phyloP scores from a whole-genome alignment of 2,888 invertebrate species.

The Graphium colonna region DNA sequence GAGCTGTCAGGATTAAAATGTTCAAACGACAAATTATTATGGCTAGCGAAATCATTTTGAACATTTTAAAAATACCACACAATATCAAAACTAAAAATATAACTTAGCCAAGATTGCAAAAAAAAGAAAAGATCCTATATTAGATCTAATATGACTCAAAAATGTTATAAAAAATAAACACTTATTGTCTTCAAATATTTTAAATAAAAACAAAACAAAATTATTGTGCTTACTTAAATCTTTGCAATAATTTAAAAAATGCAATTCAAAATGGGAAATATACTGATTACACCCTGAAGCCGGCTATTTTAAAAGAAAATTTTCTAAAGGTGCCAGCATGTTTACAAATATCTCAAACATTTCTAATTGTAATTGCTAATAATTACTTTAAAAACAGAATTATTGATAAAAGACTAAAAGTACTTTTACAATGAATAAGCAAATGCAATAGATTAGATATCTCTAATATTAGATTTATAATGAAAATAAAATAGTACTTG shows the following conservation, averaged over 20 bases:
- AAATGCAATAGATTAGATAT: background rate
- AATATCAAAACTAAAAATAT: background rate
- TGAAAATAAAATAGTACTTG: background rate
- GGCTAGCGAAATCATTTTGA: conserved; percentile 9
- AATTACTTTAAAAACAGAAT: background rate
- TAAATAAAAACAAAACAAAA: background rate
- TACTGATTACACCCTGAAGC: conserved; percentile 6
- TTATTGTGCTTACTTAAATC: background rate
- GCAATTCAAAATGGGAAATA: background rate
- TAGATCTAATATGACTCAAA: background rate
- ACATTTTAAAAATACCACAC: background rate
- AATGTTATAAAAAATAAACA: conserved; percentile 15
- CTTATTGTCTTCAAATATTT: background rate
- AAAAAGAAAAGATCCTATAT: conserved; percentile 6
- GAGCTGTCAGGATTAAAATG: conserved; percentile 8
- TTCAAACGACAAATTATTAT: conserved; percentile 4
- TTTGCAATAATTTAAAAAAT: background rate
- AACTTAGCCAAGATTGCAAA: conserved; percentile 14
- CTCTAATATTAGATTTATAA: too few species aligned
- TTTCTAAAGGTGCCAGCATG: background rate
- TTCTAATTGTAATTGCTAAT: background rate
- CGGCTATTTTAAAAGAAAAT: conserved; percentile 1
- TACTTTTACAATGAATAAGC: background rate
- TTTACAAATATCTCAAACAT: background rate
- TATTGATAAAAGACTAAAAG: background rate